Base-by-base conservation (phyloP, 2,113 vertebrate genomes). In the rat (Rattus norvegicus) region DNA sequence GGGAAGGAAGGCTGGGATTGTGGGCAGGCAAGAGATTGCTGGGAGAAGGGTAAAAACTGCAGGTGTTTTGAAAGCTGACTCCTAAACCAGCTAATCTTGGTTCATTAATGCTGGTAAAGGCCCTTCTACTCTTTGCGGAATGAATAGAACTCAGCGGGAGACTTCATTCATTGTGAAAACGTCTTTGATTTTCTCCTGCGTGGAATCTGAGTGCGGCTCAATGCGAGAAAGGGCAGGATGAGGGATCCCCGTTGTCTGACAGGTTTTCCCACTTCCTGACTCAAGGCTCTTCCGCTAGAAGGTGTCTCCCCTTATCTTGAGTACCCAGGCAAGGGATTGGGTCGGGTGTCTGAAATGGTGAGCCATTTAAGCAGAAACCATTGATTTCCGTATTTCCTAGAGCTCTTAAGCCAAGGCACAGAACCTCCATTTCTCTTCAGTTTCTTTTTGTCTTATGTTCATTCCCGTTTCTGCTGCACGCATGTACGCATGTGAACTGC, bases 31-130 rank as follows among this genome's bases (percentile, higher is more conserved):
- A 72, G 52, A 47, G 79, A 95, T 24, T 63, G 30, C 61, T 56
- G 87, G 2, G 56, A 72, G 88, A 93, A 96, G 79, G 67, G 12
- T 73, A 79, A 76, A 73, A 94, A 95, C 91, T 89, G 93, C 93
- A 90, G 91, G 91, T 80, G 83, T 79, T 94, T 93, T 72, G 36
- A 93, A 95, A 94, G 47, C 90, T 87, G 89, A 86, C 84, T 95
- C 47, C 76, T 91, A 79, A 91, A 94, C 26, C 91, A 76, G 93
- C 93, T 94, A 80, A 94, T 97, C 93, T 93, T 81, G 63, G 54
- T 89, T 97, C 89, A 92, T 96, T 97, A 96, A 79, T 26, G 87
- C 91, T 92, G 88, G 73, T 95, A 93, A 96, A 96, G 83, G 77
- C 89, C 87, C 87, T 59, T 70, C 73, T 95, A 30, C 24, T 87